Percentiles rank a stretch among this genome's conserved stretches.
phyloP scores from a whole-genome alignment of 2,888 invertebrate genomes.

The Lomographa bimaculata region DNA sequence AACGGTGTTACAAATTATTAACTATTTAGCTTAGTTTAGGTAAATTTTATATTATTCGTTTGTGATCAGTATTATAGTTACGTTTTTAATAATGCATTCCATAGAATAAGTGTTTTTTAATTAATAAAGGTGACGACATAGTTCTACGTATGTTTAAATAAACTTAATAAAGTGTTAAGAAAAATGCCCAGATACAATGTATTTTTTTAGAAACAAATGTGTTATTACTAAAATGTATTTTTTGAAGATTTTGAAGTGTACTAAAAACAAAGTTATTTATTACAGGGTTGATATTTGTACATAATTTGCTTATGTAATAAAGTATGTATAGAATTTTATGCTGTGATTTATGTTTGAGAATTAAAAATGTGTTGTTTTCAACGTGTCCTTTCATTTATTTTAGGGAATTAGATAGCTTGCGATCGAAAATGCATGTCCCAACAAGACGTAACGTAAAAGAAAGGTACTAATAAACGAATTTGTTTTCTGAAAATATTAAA shows the following conservation, averaged over 20 bases:
- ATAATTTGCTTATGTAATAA: constrained; percentile 28
- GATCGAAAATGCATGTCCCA: too few relatives aligned
- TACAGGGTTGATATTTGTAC: constrained; percentile 37
- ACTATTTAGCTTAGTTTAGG: constrained; percentile 37
- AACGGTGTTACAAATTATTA: constrained; percentile 30
- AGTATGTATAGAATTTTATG: constrained; percentile 25
- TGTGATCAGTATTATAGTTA: constrained; percentile 70
- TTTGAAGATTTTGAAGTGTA: constrained; percentile 14
- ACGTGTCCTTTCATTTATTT: constrained; percentile 38
- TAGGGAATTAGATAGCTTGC: too few relatives aligned
- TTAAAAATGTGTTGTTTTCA: constrained; percentile 56
- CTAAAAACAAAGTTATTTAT: constrained; percentile 30
- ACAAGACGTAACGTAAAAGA: too few relatives aligned
- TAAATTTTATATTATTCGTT: constrained; percentile 38
- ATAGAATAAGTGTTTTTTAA: constrained; percentile 43
- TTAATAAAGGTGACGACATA: constrained; percentile 49
- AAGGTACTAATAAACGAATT: too few relatives aligned
- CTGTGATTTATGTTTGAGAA: constrained; percentile 49
- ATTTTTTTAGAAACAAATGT: constrained; percentile 3
- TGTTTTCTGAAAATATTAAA: too few relatives aligned
- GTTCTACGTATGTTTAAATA: constrained; percentile 16
- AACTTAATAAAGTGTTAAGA: constrained; percentile 4
- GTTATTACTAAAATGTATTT: constrained; percentile 8
- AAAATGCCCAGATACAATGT: constrained; percentile 5
- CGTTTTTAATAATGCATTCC: constrained; percentile 44